Conservation (phyloP, 1,140 invertebrate species). For the Philotrypesis tridentata region DNA sequence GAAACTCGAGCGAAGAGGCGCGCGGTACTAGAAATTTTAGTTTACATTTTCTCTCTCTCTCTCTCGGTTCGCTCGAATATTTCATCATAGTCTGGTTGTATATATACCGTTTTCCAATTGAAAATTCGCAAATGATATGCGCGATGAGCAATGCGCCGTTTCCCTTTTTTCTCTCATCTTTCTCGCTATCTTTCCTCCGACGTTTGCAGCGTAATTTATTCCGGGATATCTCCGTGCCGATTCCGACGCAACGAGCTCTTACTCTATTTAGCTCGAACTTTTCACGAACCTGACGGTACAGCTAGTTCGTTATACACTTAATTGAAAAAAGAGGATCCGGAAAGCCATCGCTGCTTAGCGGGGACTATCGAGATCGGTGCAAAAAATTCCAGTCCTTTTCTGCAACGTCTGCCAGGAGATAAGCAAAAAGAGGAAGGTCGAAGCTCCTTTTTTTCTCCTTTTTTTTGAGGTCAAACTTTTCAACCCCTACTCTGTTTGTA, state of each 20-base stretch:
- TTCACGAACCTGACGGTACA: neutral
- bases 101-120: no score
- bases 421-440: neutral
- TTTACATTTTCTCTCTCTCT: no score
- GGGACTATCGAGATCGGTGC: neutral
- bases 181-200: neutral
- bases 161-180: no score
- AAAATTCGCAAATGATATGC: no score
- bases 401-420: neutral
- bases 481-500: slow-evolving; percentile 20
- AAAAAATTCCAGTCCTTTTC: neutral
- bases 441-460: neutral
- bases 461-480: slow-evolving; percentile 38
- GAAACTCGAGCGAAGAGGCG: no score
- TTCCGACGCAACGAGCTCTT: neutral
- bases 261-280: neutral
- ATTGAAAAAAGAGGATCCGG: neutral
- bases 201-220: neutral
- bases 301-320: neutral
- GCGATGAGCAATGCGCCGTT: no score
- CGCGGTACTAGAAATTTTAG: no score
- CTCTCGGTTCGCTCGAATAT: no score
- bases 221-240: neutral
- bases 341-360: neutral
- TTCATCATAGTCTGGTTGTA: no score